Evolutionary conservation across 2,113 vertebrate genomes (phyloP), one percentile per base, ranked within the genome.

Genomic region (Bubo bubo): DNA sequence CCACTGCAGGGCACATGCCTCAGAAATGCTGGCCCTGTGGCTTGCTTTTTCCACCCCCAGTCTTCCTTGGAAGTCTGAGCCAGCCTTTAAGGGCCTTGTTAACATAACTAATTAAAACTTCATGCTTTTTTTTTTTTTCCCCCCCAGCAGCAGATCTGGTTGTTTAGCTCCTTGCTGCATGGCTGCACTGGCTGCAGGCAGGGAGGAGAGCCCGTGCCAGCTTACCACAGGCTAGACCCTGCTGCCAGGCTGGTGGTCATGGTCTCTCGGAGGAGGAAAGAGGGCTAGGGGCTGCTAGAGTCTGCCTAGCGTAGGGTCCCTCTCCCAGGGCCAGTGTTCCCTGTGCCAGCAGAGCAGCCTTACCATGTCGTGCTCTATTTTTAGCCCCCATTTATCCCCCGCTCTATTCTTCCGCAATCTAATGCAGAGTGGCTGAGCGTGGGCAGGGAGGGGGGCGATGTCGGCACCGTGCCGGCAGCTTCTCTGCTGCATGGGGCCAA

Each of bases 61-160:
- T 50, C 30, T 76, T 73, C 45, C 56, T 72, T 86, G 52, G 63
- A 90, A 88, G n/a, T 53, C n/a, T 88, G 28, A 94, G 58, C 58
- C 45, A 79, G 62, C 34, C 41, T 82, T 85, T 74, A 86, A 90
- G 49, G 55, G 45, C 53, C 41, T 96, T 1, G 1, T 93, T 97
- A 90, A 67, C 49, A 67, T 91, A 95, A 81, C 52, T 89, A 82
- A 88, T 97, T 96, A 94, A 95, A 90, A 85, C 50, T 91, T 87
- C 19, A 39, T 66, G 71, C 63, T 83, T 39, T 12, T 55, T 68
- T 84, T 37, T 77, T 88, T 77, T 70, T 77, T 34, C 12, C 39
- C 39, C 37, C n/a, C 49, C 49, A 93, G 77, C 72, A 84, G 24
- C 75, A 84, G 64, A 90, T 34, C 27, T 79, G 52, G 26, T 67